Evolutionary conservation across 2,797 vertebrate species (phyloP).

Genomic region (Pipistrellus pygmaeus): DNA sequence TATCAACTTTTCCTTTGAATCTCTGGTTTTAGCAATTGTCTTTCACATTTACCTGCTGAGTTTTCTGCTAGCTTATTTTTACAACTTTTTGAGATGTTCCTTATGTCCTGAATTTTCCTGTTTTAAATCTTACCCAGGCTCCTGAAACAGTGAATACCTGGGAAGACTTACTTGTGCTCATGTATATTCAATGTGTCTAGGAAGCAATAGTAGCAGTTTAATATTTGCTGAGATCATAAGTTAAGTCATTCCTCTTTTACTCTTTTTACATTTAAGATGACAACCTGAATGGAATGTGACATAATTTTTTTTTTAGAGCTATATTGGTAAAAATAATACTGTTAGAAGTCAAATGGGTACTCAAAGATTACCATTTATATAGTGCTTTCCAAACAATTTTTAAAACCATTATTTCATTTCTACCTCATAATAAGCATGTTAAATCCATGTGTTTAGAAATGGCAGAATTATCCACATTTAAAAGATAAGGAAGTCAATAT

Average conservation of each 20-base stretch:
- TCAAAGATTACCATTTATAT: not conserved
- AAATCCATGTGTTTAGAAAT: not conserved
- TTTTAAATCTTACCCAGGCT: not conserved
- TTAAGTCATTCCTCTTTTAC: not conserved
- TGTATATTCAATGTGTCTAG: not conserved
- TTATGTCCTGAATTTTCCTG: not conserved
- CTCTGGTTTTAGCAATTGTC: not conserved
- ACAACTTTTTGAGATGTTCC: conserved; percentile 8
- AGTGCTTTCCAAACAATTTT: not conserved
- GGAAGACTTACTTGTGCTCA: not conserved
- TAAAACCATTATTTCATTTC: conserved; percentile 6
- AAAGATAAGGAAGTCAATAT: not conserved
- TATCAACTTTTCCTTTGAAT: not conserved
- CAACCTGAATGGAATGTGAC: not conserved
- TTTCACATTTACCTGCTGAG: conserved; percentile 27
- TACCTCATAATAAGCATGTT: not conserved
- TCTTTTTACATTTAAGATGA: conserved; percentile 10
- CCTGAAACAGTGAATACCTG: not conserved
- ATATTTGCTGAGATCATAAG: not conserved
- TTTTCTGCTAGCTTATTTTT: conserved; percentile 27
- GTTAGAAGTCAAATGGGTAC: not conserved
- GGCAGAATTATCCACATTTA: not conserved
- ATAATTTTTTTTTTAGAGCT: not conserved
- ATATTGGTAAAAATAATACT: not conserved
- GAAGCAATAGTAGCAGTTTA: not conserved